phyloP scores from a whole-genome alignment of 2,888 invertebrate species.

The Pterobdella sp. region DNA sequence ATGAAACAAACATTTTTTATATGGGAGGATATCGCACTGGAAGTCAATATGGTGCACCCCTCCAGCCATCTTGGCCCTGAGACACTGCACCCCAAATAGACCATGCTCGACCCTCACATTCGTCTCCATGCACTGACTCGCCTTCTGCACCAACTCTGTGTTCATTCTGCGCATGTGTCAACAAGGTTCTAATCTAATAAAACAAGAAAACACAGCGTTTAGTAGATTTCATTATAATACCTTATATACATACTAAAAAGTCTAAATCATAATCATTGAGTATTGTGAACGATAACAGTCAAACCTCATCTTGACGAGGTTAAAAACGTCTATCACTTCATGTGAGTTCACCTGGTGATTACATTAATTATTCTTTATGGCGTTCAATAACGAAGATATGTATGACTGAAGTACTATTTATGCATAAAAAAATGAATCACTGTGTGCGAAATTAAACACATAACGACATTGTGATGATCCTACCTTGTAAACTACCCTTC shows the following conservation, averaged over 20 bases:
- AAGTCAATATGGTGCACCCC: conserved; percentile 41
- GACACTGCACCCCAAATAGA: conserved; percentile 49
- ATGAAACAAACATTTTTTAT: conserved; percentile 31
- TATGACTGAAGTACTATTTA: too few species aligned
- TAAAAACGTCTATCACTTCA: conserved; percentile 22
- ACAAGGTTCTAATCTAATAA: background rate
- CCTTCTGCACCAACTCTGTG: conserved; percentile 25
- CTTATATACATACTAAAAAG: too few species aligned
- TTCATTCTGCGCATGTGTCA: conserved; percentile 21
- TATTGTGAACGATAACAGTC: too few species aligned
- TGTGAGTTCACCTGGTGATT: background rate
- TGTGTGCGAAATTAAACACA: too few species aligned
- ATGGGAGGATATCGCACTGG: conserved; percentile 44
- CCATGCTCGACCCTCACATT: conserved; percentile 18
- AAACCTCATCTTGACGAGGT: conserved; percentile 19
- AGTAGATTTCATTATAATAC: too few species aligned
- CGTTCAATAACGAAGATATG: too few species aligned
- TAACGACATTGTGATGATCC: too few species aligned
- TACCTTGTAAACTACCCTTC: too few species aligned
- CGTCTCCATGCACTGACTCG: conserved; percentile 21
- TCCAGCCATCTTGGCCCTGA: conserved; percentile 41
- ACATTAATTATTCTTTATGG: too few species aligned
- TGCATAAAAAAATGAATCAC: too few species aligned
- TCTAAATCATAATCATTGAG: too few species aligned
- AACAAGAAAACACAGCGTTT: too few species aligned